Conservation (phyloP, 1,140 invertebrate genomes). For the Diorhabda elongata region DNA sequence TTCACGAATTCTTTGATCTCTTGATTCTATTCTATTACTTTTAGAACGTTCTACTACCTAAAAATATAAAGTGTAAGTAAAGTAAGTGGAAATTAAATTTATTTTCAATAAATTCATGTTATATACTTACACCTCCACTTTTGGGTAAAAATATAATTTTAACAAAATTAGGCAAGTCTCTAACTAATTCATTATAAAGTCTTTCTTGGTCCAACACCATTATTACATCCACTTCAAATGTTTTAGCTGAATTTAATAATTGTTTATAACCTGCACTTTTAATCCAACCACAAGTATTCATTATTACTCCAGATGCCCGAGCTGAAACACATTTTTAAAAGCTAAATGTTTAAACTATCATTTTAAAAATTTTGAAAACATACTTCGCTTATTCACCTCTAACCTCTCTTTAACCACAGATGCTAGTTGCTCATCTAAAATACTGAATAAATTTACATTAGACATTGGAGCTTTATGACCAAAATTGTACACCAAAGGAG, state of each 20-base stretch:
- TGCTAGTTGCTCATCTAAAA: constrained; percentile 79
- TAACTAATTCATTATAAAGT: constrained; percentile 87
- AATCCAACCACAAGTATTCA: constrained; percentile 98
- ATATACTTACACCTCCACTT: constrained; percentile 82
- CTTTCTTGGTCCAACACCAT: constrained; percentile 95
- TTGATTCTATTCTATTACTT: constrained; percentile 64
- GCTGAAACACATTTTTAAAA: constrained; percentile 50
- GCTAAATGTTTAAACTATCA: no score
- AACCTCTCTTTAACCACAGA: constrained; percentile 81
- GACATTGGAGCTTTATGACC: constrained; percentile 76
- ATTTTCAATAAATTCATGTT: background rate
- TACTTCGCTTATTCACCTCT: constrained; percentile 81
- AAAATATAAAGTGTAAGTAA: constrained; percentile 18
- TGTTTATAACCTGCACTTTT: constrained; percentile 84
- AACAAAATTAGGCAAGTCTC: constrained; percentile 90
- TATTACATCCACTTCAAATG: constrained; percentile 94
- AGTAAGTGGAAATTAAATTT: background rate
- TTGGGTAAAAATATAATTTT: constrained; percentile 92
- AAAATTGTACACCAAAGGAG: constrained; percentile 91
- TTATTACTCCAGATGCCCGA: constrained; percentile 87
- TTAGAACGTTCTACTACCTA: constrained; percentile 82
- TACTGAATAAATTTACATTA: constrained; percentile 84
- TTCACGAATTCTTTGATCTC: constrained; percentile 80
- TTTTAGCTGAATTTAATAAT: constrained; percentile 79
- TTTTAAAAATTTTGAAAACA: constrained; percentile 22